A percentile compares a stretch with the other conserved stretches of the same genome.
These are phyloP conservation scores for Danionella dracula DNA, from an alignment of 2,797 vertebrate genomes.

Conservation along the genomic window DNA sequence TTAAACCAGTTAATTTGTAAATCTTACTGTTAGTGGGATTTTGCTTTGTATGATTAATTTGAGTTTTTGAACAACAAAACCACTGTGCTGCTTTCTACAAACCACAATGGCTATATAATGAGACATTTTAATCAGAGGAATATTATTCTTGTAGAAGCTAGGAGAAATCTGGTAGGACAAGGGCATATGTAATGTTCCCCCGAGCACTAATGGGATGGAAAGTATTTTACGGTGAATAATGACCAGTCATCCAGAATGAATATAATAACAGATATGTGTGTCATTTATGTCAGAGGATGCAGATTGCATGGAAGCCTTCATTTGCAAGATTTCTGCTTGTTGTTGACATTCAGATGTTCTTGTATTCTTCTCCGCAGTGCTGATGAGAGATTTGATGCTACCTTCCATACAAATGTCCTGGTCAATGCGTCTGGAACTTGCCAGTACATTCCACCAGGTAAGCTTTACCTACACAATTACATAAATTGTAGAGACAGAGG, in stretches of 20 bases:
- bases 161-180: neutral
- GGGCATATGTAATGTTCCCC: neutral
- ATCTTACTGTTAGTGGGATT: neutral
- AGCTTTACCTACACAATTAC: slow-evolving; percentile 8
- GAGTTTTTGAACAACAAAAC: slow-evolving; percentile 12
- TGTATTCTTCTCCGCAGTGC: slow-evolving; percentile 61
- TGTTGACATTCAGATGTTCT: neutral
- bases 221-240: neutral
- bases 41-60: slow-evolving; percentile 24
- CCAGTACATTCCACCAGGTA: slow-evolving; percentile 90
- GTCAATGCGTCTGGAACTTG: slow-evolving; percentile 83
- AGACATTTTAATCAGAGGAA: slow-evolving; percentile 20
- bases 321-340: too few relatives aligned
- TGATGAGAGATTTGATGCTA: slow-evolving; percentile 88
- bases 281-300: neutral
- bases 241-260: neutral
- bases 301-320: neutral
- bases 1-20: neutral
- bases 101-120: neutral
- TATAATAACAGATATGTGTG: neutral
- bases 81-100: neutral
- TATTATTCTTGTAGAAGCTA: neutral
- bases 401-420: slow-evolving; percentile 88
- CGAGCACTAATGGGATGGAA: neutral
- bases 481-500: too few relatives aligned